Conservation (phyloP, 2,888 invertebrate genomes). For the Drosophila multiciliata region DNA sequence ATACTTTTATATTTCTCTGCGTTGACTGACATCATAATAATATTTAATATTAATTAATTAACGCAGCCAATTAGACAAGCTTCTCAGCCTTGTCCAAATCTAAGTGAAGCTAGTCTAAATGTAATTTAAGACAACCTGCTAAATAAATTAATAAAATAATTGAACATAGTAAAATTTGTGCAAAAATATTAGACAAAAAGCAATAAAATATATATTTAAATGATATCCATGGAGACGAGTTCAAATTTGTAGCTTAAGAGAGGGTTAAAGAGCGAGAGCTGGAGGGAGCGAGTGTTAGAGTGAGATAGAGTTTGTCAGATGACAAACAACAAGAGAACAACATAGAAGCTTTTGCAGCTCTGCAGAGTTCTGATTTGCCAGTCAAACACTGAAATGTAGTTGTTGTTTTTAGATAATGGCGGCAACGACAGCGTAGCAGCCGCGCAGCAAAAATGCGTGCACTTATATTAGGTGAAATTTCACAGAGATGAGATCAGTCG, state of each 20-base stretch:
- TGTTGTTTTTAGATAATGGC: slow-evolving; percentile 37
- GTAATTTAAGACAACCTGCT: no score
- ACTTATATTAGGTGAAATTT: slow-evolving; percentile 59
- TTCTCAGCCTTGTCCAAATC: no score
- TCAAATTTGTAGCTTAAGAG: neutral
- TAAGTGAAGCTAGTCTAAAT: no score
- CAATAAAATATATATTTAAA: slow-evolving; percentile 3
- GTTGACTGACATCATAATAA: no score
- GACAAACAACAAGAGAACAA: slow-evolving; percentile 25
- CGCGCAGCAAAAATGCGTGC: slow-evolving; percentile 37
- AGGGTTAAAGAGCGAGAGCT: neutral
- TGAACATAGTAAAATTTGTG: neutral
- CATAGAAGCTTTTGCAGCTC: slow-evolving; percentile 11
- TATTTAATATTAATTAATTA: no score
- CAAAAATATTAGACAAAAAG: neutral
- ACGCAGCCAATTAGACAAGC: no score
- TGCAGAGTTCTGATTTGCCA: slow-evolving; percentile 20
- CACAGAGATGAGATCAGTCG: slow-evolving; percentile 43
- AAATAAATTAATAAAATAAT: no score
- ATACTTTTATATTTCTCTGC: no score
- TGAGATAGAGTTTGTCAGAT: neutral
- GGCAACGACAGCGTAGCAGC: slow-evolving; percentile 8
- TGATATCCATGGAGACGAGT: slow-evolving; percentile 9
- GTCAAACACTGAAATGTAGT: no score
- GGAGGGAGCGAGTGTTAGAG: neutral